phyloP scores from a whole-genome alignment of 1,140 invertebrate species.

The Tetragonula clypearis region DNA sequence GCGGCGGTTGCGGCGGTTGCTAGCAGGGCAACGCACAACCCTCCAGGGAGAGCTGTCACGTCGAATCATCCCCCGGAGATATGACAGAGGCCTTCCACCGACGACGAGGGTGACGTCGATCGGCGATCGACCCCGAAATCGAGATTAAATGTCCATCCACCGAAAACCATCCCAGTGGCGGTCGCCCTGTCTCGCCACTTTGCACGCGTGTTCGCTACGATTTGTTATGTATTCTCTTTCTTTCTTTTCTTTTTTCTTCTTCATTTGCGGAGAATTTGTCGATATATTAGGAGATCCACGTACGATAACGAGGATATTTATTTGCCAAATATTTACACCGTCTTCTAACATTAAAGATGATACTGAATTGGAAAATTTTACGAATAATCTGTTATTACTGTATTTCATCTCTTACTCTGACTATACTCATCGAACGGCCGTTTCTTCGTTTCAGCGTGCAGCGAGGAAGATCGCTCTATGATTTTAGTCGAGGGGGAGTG shows the following conservation, averaged over 20 bases:
- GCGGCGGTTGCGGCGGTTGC: slow-evolving; percentile 39
- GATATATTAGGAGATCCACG: background rate
- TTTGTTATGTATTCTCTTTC: background rate
- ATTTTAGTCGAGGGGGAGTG: slow-evolving; percentile 16
- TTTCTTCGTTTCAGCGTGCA: background rate
- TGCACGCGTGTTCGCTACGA: background rate
- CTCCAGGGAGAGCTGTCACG: slow-evolving; percentile 76
- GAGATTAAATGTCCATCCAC: slow-evolving; percentile 77
- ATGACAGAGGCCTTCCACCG: slow-evolving; percentile 73
- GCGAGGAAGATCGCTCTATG: slow-evolving; percentile 22
- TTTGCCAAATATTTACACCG: no score
- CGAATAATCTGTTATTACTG: no score
- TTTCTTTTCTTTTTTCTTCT: background rate
- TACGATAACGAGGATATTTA: no score
- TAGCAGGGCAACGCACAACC: slow-evolving; percentile 64
- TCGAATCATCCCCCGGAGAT: slow-evolving; percentile 78
- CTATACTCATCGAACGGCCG: background rate
- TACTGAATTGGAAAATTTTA: no score
- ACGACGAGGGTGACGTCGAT: slow-evolving; percentile 66
- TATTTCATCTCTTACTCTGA: no score
- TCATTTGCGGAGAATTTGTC: background rate
- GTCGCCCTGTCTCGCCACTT: background rate
- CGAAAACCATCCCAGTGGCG: background rate
- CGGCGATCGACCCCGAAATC: slow-evolving; percentile 75
- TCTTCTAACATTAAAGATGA: no score